Conservation (phyloP, 2,113 vertebrate species). For the Sphaerodactylus townsendi region DNA sequence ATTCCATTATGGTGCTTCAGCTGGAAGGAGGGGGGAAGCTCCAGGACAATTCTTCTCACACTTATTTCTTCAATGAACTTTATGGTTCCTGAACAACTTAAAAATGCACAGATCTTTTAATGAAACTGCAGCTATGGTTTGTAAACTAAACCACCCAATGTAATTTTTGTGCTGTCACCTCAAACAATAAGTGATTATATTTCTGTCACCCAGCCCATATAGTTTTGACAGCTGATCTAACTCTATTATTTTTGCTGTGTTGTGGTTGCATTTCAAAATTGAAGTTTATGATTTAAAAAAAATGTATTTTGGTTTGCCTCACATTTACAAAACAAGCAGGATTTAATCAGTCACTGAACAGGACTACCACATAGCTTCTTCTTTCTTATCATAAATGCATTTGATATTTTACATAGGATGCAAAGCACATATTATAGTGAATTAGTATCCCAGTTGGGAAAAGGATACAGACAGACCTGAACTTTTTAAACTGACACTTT, state of each 20-base stretch:
- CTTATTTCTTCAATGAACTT: not conserved
- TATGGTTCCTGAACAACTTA: not conserved
- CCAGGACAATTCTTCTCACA: not conserved
- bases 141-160: not conserved
- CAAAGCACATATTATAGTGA: not conserved
- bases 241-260: conserved; percentile 25
- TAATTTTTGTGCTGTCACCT: conserved; percentile 40
- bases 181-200: conserved; percentile 18
- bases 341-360: not conserved
- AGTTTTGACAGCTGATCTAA: conserved; percentile 3
- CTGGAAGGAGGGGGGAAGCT: not conserved
- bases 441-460: not conserved
- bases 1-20: conserved; percentile 9
- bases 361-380: not conserved
- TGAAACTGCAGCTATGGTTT: conserved; percentile 8
- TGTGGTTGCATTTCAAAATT: not conserved
- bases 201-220: not conserved
- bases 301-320: not conserved
- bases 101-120: conserved; percentile 4
- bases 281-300: not conserved
- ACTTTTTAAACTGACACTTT: no score
- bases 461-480: not conserved
- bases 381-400: not conserved
- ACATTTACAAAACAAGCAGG: conserved; percentile 1
- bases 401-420: not conserved